Evolutionary conservation across 2,888 invertebrate species (phyloP), one percentile per base, ranked within the genome.

Genomic region (Protonemura montana): DNA sequence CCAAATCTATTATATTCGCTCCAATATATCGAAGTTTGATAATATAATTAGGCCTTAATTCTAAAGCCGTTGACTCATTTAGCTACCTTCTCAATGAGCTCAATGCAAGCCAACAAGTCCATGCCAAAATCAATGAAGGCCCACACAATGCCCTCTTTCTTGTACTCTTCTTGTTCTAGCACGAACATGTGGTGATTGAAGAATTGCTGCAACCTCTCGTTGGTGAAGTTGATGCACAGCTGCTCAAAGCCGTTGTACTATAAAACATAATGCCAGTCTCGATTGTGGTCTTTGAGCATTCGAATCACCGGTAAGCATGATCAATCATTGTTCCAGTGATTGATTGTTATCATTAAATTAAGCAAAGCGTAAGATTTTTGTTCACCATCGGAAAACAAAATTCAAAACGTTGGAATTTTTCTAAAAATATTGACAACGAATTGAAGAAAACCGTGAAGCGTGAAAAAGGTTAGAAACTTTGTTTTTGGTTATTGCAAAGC

Each of bases 171-270:
- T 95, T 99, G 99, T 93, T 99, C 99, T 92, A 99, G 94, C 89
- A 99, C 98, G 93, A 99, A 99, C 99, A 99, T 99, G 95, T 98
- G 97, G 93, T 99, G 99, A 94, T 99, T 99, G 95, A 99, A 99
- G 95, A 99, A 99, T 94, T 99, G 99, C 94, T 99, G 99, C 90
- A 99, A 95, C 94, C 98, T 98, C 93, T 99, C 99, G 93, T 99
- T 99, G 92, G 99, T 99, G 94, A 99, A 99, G 95, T 99, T 99
- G 95, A 99, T 99, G 95, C 99, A 99, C 93, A 99, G 95, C 95
- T 99, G 99, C 93, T 99, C 99, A 94, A 99, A 99, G 92, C 98
- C 98, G 94, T 99, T 99, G 94, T 94, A 98, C 98, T 98, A 81
- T 81, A 81, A 81, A 81, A 81, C 30, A 81, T 81, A 81, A 81